phyloP scores from a whole-genome alignment of 1,140 invertebrate genomes.

The Agrilus planipennis region DNA sequence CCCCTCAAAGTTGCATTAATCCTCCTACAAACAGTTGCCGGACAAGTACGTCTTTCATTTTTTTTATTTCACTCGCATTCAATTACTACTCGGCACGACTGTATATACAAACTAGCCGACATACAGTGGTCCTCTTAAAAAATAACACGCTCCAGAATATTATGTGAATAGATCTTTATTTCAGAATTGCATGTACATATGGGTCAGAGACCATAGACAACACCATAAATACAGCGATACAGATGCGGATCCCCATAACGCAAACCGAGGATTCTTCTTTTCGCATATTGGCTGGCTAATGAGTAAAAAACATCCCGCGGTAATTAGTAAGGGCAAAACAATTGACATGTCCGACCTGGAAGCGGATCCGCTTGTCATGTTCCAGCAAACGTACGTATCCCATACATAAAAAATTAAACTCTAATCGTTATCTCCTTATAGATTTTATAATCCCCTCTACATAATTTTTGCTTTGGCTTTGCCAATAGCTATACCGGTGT shows the following conservation, averaged over 20 bases:
- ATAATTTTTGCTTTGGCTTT: constrained; percentile 52
- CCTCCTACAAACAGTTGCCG: constrained; percentile 38
- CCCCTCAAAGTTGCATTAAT: constrained; percentile 34
- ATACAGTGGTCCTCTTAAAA: no score
- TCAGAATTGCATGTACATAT: constrained; percentile 38
- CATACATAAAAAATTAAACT: neutral
- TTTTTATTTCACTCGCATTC: no score
- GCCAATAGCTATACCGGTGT: constrained; percentile 56
- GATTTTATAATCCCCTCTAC: constrained; percentile 58
- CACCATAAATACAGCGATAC: constrained; percentile 58
- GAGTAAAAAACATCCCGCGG: constrained; percentile 47
- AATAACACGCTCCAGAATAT: no score
- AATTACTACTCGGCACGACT: no score
- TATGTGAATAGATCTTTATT: constrained; percentile 8
- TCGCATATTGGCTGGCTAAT: constrained; percentile 56
- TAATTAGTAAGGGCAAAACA: constrained; percentile 40
- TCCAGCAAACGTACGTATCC: constrained; percentile 48
- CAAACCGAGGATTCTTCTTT: constrained; percentile 54
- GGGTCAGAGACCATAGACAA: constrained; percentile 49
- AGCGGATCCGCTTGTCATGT: constrained; percentile 57
- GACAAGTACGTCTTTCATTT: no score
- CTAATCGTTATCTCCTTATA: no score
- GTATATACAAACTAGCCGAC: no score
- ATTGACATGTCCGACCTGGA: constrained; percentile 57
- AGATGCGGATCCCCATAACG: constrained; percentile 53